Evolutionary conservation across 2,888 invertebrate species (phyloP).

Genomic region (Synergus laeviventris): DNA sequence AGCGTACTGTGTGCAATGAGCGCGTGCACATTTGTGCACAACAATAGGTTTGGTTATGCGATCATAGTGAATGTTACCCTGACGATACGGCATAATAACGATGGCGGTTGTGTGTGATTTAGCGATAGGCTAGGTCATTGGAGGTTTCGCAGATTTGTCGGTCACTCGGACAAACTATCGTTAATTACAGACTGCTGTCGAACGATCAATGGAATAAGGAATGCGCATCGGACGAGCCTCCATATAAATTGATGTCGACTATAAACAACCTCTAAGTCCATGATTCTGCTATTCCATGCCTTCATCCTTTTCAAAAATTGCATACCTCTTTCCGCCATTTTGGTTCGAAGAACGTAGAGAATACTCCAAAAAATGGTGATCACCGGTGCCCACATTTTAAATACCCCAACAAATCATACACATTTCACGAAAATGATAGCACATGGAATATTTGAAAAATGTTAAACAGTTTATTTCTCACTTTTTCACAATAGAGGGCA

Average conservation of each 20-base stretch:
- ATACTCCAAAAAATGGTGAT: slow-evolving; percentile 4
- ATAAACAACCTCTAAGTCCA: slow-evolving; percentile 16
- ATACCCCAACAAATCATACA: not conserved
- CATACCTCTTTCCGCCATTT: not conserved
- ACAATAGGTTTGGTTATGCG: slow-evolving; percentile 36
- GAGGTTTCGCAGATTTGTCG: slow-evolving; percentile 39
- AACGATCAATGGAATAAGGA: slow-evolving; percentile 35
- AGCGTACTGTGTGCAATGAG: slow-evolving; percentile 8
- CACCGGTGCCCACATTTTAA: slow-evolving; percentile 4
- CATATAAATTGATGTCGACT: slow-evolving; percentile 25
- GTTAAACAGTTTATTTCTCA: not conserved
- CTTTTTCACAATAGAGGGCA: not conserved
- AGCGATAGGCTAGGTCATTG: slow-evolving; percentile 31
- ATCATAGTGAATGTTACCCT: slow-evolving; percentile 30
- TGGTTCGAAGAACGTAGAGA: not conserved
- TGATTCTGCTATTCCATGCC: not conserved
- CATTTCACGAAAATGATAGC: not conserved
- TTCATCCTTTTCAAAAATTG: not conserved
- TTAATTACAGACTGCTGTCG: slow-evolving; percentile 36
- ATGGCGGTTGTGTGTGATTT: slow-evolving; percentile 24
- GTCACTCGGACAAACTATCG: slow-evolving; percentile 37
- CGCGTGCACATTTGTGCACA: slow-evolving; percentile 18
- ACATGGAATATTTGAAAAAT: not conserved
- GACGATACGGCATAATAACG: slow-evolving; percentile 38
- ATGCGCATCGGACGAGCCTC: slow-evolving; percentile 14